Base-by-base conservation (phyloP, 2,113 vertebrate species). In the Crotophaga sulcirostris region DNA sequence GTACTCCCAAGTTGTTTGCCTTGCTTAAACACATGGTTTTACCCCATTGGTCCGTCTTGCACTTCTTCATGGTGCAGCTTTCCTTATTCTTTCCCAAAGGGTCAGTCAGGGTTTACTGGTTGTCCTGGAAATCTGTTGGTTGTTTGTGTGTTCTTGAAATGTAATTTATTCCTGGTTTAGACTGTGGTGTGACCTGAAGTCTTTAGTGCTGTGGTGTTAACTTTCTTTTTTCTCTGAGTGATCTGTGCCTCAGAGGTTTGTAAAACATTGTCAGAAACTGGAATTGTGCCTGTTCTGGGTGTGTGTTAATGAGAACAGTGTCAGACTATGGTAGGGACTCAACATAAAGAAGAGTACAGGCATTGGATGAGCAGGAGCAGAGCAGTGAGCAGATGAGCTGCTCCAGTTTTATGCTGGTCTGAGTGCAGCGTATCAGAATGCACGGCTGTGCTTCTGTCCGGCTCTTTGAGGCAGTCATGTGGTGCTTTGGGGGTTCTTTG, bases 391-490 rank as follows among this genome's bases (percentile, higher is more conserved):
- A 42, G 40, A 10, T 42, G 40, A 13, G 13, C 40, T 42, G 40
- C 40, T 42, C 40, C 40, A 42, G 40, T 42, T 42, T 13, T 42
- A 13, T 42, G 40, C 40, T 42, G 40, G 40, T 19, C 31, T 16
- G 21, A 19, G 16, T 20, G 31, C 24, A 31, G 40, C 6, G 1
- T 29, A 17, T 13, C 26, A 10, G 83, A 44, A 63, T 51, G 68
- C 33, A 11, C 2, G 9, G 13, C 49, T 1, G 0, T 11, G 56
- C 40, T 51, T 49, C 0, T 0, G 23, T 28, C 51, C 26, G 21
- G 42, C 34, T 51, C 34, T 68, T 21, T 16, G 40, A 29, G 47
- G 33, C 55, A n/a, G 69, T 51, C 16, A 3, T 3, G 77, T 10
- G 15, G 67, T 36, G 44, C 60, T 56, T 33, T 3, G 23, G 13